Conservation (phyloP, 2,113 vertebrate species). For the Helogale parvula region DNA sequence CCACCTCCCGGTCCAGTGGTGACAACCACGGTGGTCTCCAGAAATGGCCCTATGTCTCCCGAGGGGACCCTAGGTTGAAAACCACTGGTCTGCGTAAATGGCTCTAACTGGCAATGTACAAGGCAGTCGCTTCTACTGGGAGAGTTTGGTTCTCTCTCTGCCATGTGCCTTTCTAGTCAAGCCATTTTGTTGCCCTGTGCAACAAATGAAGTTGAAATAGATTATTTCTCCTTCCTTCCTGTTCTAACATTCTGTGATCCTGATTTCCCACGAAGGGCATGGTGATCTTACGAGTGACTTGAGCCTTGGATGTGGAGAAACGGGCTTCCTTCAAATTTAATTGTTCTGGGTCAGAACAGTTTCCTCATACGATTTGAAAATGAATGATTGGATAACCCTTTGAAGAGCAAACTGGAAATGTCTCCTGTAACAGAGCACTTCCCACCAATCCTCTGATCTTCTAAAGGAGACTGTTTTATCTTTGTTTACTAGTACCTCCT, state of each 20-base stretch:
- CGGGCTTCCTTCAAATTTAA: neutral
- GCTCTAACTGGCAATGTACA: neutral
- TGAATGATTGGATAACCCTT: neutral
- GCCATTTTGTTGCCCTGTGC: neutral
- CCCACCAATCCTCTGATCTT: neutral
- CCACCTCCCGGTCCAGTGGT: neutral
- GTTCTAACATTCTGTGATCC: neutral
- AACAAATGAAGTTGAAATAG: neutral
- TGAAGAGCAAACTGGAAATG: neutral
- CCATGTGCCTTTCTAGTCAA: neutral
- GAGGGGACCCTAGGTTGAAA: neutral
- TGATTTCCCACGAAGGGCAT: neutral
- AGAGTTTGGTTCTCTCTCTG: neutral
- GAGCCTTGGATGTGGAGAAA: neutral
- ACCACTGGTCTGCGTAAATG: neutral
- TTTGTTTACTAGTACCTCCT: neutral
- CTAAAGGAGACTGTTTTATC: constrained; percentile 40
- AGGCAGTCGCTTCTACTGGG: neutral
- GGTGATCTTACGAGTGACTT: neutral
- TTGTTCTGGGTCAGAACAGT: neutral
- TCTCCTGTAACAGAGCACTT: constrained; percentile 12
- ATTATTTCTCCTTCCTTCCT: neutral
- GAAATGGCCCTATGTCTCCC: neutral
- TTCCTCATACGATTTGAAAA: neutral
- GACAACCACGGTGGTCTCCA: neutral